Conservation (phyloP, 2,888 invertebrate genomes). For the Caenorhabditis zanzibari region DNA sequence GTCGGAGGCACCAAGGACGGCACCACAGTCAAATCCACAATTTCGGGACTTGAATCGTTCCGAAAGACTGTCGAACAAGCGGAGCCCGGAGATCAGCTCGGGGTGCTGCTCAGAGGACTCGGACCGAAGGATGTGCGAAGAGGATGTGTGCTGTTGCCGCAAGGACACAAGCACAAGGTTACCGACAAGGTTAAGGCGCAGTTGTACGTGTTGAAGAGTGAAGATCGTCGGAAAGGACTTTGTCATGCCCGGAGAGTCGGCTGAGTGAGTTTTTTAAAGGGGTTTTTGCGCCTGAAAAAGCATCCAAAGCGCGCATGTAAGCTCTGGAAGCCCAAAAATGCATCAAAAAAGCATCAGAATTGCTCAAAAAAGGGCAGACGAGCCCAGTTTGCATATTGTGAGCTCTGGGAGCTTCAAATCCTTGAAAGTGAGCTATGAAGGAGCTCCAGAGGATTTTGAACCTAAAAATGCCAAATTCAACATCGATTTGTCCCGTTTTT, state of each 20-base stretch:
- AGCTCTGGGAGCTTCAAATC: too few species aligned
- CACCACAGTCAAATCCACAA: conserved; percentile 70
- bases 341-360: too few species aligned
- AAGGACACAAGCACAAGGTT: conserved; percentile 88
- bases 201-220: conserved; percentile 87
- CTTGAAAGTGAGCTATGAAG: too few species aligned
- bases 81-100: conserved; percentile 97
- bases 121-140: conserved; percentile 87
- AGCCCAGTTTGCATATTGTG: too few species aligned
- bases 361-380: too few species aligned
- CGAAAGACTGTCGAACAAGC: conserved; percentile 95
- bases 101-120: conserved; percentile 92
- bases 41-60: conserved; percentile 94
- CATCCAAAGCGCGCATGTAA: too few species aligned
- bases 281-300: too few species aligned
- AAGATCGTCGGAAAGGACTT: conserved; percentile 91
- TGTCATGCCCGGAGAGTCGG: conserved; percentile 99
- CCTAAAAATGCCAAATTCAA: too few species aligned
- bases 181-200: conserved; percentile 92
- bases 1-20: conserved; percentile 87
- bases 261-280: conserved; percentile 87
- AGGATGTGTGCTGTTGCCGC: conserved; percentile 89
- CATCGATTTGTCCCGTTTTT: too few species aligned
- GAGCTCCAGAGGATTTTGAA: too few species aligned
- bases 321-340: too few species aligned